Base-by-base conservation (phyloP, 2,888 invertebrate species). In the Hemithea aestivaria region DNA sequence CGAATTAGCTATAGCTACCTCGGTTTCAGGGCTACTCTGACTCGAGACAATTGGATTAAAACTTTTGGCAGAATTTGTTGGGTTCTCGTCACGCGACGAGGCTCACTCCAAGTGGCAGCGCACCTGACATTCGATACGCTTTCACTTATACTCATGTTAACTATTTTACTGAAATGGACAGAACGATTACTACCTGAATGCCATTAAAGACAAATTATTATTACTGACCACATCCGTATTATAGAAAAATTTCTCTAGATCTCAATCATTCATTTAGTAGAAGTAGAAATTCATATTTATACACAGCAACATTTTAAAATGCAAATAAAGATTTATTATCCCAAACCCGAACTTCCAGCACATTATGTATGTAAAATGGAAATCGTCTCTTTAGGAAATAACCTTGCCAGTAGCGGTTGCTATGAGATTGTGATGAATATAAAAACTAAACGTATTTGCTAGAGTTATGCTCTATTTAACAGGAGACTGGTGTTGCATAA, bases 11-110 rank as follows among this genome's bases (percentile, higher is more conserved):
- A 40, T 45, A 8, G 33, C 34, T 28, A 22, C 32, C 24, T 11
- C 33, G 48, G 56, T 58, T 62, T 60, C 62, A 66, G 62, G 57
- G 66, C 60, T 62, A 22, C 33, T 29, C 20, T 40, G 44, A 40
- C 48, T 40, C 10, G 36, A 44, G 33, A 62, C 57, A 80, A 82
- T 80, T 76, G 78, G 80, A 79, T 80, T 77, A 72, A 45, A 65
- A 72, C 56, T 76, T 77, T 78, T 58, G 70, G 73, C 55, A 62
- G 45, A 66, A 67, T 75, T 78, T 58, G 66, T 67, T 66, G 70
- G 76, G 55, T 70, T 76, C 67, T 53, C 53, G 50, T 51, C 69
- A 74, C 66, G 68, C 65, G 62, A 62, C 50, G 45, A 55, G 53
- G 43, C 48, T 52, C 40, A 47, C 23, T 21, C 53, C 53, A 56